phyloP scores from a whole-genome alignment of 2,888 invertebrate genomes.

The Cryptus armator region DNA sequence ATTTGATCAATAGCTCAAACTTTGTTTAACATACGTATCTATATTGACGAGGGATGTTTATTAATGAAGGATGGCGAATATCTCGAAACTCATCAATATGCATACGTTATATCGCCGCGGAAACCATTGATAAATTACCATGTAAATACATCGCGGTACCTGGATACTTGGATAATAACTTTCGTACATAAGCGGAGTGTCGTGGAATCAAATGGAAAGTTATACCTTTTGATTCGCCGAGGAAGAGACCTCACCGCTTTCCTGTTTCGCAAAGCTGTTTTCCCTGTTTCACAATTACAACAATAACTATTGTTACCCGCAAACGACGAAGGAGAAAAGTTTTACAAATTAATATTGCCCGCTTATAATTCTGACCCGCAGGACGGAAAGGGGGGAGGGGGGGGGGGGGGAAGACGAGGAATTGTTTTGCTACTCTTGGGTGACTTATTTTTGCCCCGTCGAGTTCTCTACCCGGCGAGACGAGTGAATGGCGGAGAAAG shows the following conservation, averaged over 20 bases:
- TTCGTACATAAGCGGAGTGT: neutral
- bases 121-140: neutral
- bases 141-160: neutral
- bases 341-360: conserved; percentile 48
- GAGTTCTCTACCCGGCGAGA: conserved; percentile 22
- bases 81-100: conserved; percentile 16
- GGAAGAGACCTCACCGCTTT: neutral
- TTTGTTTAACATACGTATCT: conserved; percentile 14
- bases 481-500: conserved; percentile 43
- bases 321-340: conserved; percentile 13
- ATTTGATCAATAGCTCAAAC: neutral
- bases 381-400: neutral
- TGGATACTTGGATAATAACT: conserved; percentile 1
- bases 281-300: neutral
- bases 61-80: neutral
- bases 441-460: conserved; percentile 28
- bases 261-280: neutral
- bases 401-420: conserved; percentile 3
- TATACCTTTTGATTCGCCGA: neutral
- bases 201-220: neutral
- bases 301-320: neutral
- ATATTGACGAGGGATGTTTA: conserved; percentile 11
- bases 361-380: conserved; percentile 14
- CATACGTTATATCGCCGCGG: neutral
- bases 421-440: conserved; percentile 57